phyloP scores from a whole-genome alignment of 2,113 vertebrate species.

The Pseudopodoces humilis region DNA sequence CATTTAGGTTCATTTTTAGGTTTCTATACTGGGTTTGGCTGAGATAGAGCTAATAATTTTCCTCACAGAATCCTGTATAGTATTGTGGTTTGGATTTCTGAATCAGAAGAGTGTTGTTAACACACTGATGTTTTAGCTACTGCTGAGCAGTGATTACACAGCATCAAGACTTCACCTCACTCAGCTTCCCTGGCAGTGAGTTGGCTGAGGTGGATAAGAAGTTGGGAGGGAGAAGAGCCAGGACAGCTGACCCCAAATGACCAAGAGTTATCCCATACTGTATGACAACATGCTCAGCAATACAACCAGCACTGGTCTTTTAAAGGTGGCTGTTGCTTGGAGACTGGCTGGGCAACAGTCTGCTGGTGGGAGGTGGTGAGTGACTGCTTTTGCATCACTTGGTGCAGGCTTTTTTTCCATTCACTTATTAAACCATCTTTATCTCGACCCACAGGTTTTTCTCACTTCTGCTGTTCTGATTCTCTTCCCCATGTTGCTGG shows the following conservation, averaged over 20 bases:
- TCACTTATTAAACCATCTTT: not conserved
- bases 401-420: not conserved
- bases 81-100: not conserved
- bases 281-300: not conserved
- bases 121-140: not conserved
- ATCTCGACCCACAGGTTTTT: constrained; percentile 15
- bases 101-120: not conserved
- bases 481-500: not conserved
- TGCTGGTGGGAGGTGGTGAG: constrained; percentile 36
- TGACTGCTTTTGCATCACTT: constrained; percentile 1
- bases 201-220: not conserved
- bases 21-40: not conserved
- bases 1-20: not conserved
- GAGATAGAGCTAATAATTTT: not conserved
- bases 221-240: not conserved
- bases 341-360: constrained; percentile 18
- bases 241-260: not conserved
- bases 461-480: not conserved
- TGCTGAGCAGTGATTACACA: not conserved
- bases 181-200: not conserved
- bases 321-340: constrained; percentile 18
- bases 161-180: not conserved
- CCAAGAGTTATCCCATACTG: not conserved
- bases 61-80: not conserved
- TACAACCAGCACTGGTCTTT: not conserved